These are phyloP conservation scores for Cantharis rustica DNA, from an alignment of 2,888 invertebrate species.

Conservation along the genomic window DNA sequence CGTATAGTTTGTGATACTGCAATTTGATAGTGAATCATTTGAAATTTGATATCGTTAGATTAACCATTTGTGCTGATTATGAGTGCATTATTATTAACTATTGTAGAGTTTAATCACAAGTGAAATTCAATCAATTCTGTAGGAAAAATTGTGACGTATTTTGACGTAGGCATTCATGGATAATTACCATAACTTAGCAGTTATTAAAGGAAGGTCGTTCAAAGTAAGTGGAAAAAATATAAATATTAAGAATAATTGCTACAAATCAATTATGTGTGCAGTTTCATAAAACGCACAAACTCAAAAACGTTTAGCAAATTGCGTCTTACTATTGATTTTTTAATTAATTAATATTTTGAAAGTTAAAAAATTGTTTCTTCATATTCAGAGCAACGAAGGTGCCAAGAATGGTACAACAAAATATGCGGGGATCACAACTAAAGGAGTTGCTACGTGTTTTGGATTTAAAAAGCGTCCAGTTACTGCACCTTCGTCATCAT, in stretches of 20 bases:
- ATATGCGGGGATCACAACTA: conserved; percentile 54
- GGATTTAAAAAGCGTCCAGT: conserved; percentile 76
- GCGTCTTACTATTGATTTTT: background rate
- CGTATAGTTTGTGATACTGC: conserved; percentile 34
- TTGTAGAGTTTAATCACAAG: background rate
- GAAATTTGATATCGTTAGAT: background rate
- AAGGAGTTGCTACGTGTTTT: conserved; percentile 82
- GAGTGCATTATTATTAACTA: background rate
- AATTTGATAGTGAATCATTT: conserved; percentile 27
- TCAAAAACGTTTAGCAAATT: background rate
- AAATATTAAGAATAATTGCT: background rate
- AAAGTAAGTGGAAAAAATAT: background rate
- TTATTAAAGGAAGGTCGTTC: background rate
- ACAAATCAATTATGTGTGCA: background rate
- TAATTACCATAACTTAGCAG: background rate
- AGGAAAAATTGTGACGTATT: background rate
- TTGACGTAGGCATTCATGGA: background rate
- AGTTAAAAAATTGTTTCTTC: background rate
- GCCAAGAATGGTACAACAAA: conserved; percentile 56
- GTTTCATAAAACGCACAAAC: background rate
- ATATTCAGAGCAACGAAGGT: background rate
- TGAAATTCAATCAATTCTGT: background rate
- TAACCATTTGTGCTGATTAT: background rate
- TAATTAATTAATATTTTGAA: background rate
- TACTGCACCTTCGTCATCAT: conserved; percentile 49